phyloP scores from a whole-genome alignment of 2,113 vertebrate genomes.

The Scolopax mira region DNA sequence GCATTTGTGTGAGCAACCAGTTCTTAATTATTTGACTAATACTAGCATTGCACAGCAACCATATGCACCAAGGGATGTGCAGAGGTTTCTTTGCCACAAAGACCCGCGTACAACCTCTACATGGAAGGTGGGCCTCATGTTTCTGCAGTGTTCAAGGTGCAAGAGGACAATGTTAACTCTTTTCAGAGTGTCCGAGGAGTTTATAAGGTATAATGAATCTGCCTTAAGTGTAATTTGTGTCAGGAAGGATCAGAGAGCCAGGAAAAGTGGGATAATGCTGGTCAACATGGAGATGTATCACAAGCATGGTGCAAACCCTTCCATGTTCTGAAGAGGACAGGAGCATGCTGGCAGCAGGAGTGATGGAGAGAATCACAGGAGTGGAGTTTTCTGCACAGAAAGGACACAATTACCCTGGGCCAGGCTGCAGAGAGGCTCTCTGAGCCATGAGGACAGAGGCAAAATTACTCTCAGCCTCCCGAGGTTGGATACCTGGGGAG shows the following conservation, averaged over 20 bases:
- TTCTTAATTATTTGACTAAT: slow-evolving; percentile 8
- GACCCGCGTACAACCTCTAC: not conserved
- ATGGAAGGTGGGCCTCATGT: not conserved
- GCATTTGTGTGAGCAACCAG: slow-evolving; percentile 11
- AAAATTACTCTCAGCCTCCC: not conserved
- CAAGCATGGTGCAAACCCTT: not conserved
- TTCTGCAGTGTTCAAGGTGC: not conserved
- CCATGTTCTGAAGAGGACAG: not conserved
- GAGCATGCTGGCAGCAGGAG: not conserved
- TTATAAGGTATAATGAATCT: not conserved
- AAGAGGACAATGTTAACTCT: not conserved
- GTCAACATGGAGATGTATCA: not conserved
- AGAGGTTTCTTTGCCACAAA: not conserved
- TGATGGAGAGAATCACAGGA: not conserved
- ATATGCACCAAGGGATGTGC: not conserved
- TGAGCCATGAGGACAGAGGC: not conserved
- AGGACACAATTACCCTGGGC: not conserved
- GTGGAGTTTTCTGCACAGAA: not conserved
- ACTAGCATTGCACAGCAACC: not conserved
- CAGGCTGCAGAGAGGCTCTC: not conserved
- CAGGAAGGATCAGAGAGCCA: not conserved
- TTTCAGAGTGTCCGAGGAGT: not conserved
- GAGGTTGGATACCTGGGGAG: not conserved
- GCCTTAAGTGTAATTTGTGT: not conserved
- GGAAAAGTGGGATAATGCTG: not conserved